Percentiles rank a stretch among this genome's conserved stretches.
These are phyloP conservation scores for Diuraphis noxia DNA, from an alignment of 1,140 invertebrate genomes.

Conservation along the genomic window DNA sequence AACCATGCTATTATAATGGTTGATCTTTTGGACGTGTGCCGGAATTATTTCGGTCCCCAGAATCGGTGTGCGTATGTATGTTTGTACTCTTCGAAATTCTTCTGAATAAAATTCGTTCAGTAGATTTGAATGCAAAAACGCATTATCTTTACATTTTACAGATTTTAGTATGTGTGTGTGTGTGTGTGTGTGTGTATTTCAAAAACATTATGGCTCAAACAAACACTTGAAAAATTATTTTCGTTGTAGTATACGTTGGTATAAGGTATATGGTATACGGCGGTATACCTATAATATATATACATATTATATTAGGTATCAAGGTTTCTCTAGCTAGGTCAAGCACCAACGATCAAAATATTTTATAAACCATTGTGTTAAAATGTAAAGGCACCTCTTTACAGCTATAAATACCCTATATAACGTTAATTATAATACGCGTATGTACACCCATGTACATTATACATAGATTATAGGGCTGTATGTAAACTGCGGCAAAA, in stretches of 20 bases:
- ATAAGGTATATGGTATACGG: not conserved
- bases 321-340: not conserved
- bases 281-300: not conserved
- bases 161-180: not conserved
- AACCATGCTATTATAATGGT: slow-evolving; percentile 16
- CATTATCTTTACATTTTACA: not conserved
- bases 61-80: not conserved
- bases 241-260: not conserved
- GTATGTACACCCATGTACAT: too few species aligned
- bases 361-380: not conserved
- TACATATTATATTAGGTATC: not conserved
- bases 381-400: not conserved
- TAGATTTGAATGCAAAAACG: not conserved
- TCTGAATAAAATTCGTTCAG: not conserved
- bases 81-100: not conserved
- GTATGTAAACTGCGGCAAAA: too few species aligned
- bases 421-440: too few species aligned
- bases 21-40: slow-evolving; percentile 52
- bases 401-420: not conserved
- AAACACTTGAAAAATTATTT: not conserved
- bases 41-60: slow-evolving; percentile 38
- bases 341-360: not conserved
- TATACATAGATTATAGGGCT: too few species aligned
- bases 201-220: not conserved
- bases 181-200: not conserved